A percentile compares a stretch with the other conserved stretches of the same genome.
phyloP scores from a whole-genome alignment of 2,113 vertebrate genomes.

The Salvator merianae region DNA sequence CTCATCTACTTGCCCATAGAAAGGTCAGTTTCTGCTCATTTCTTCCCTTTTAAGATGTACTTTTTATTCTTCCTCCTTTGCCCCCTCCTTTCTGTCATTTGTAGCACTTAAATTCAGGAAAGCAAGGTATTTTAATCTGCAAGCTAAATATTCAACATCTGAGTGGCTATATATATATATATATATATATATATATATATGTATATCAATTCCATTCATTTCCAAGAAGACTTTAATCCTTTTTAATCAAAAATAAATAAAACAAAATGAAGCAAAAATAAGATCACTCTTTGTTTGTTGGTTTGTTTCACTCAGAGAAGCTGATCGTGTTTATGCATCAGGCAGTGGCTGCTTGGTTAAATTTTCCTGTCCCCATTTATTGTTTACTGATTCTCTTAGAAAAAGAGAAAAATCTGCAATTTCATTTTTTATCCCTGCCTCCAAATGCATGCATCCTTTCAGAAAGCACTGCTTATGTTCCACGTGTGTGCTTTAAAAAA shows the following conservation, averaged over 20 bases:
- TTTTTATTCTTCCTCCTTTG: slow-evolving; percentile 34
- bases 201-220: slow-evolving; percentile 78
- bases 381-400: slow-evolving; percentile 44
- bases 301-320: slow-evolving; percentile 41
- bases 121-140: slow-evolving; percentile 80
- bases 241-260: background rate
- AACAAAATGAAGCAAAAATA: slow-evolving; percentile 10
- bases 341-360: background rate
- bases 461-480: slow-evolving; percentile 68
- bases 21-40: slow-evolving; percentile 91
- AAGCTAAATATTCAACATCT: slow-evolving; percentile 86
- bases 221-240: slow-evolving; percentile 78
- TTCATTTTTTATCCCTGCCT: slow-evolving; percentile 11
- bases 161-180: no score
- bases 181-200: slow-evolving; percentile 21
- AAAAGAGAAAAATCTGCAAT: slow-evolving; percentile 3
- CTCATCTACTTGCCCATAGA: slow-evolving; percentile 89
- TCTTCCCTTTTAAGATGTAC: slow-evolving; percentile 84
- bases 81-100: slow-evolving; percentile 50
- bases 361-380: slow-evolving; percentile 36
- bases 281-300: slow-evolving; percentile 37
- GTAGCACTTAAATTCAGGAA: slow-evolving; percentile 71
- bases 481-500: slow-evolving; percentile 51
- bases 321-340: slow-evolving; percentile 46
- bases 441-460: slow-evolving; percentile 60